Evolutionary conservation across 2,797 vertebrate genomes (phyloP).

Genomic region (Mormyrops attenuatus): DNA sequence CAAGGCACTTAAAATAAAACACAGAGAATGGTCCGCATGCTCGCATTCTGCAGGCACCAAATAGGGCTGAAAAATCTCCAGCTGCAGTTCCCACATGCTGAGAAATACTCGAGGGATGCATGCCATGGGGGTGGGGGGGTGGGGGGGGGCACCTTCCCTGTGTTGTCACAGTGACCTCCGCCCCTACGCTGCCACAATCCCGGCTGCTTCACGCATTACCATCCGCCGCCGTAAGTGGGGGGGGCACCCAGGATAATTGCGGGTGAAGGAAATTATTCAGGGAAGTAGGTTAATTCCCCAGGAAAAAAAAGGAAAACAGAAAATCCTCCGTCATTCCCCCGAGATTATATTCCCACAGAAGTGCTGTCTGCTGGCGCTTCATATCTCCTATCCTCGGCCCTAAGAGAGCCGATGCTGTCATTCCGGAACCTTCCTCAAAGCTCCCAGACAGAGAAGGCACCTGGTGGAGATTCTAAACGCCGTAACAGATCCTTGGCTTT

Average conservation of each 20-base stretch:
- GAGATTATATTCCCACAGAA: background rate
- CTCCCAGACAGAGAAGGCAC: background rate
- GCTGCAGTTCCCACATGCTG: background rate
- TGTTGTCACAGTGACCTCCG: background rate
- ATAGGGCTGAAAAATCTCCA: slow-evolving; percentile 9
- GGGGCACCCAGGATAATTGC: background rate
- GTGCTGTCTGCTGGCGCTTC: background rate
- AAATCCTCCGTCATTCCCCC: background rate
- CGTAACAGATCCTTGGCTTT: background rate
- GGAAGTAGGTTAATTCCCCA: slow-evolving; percentile 1
- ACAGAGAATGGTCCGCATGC: background rate
- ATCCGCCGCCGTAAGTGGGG: background rate
- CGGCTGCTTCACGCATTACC: background rate
- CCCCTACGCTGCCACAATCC: background rate
- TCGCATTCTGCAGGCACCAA: background rate
- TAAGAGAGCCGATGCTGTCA: background rate
- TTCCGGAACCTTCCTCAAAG: background rate
- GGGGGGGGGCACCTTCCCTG: background rate
- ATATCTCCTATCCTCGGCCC: background rate
- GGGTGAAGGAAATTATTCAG: background rate
- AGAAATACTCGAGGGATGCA: background rate
- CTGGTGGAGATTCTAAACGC: background rate
- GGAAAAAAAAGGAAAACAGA: background rate
- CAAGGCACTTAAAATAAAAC: slow-evolving; percentile 3
- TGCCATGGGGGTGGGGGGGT: background rate